Evolutionary conservation across 92 coral and sea anemone species (phyloP).

Genomic region (Phenganax marumi): DNA sequence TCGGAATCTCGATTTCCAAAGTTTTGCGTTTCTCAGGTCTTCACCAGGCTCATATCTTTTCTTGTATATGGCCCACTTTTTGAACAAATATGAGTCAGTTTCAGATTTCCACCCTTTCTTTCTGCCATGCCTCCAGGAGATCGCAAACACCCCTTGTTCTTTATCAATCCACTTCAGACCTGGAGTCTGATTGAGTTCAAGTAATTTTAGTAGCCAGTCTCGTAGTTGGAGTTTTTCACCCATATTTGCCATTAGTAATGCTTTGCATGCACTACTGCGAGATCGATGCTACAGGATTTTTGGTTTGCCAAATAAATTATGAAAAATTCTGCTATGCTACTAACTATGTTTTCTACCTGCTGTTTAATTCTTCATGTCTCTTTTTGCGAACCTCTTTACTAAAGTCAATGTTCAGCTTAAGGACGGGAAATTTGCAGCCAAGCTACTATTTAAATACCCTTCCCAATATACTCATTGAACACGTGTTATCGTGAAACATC

Average conservation of each 20-base stretch:
- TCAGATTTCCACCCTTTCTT: slow-evolving; percentile 82
- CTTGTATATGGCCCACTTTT: slow-evolving; percentile 86
- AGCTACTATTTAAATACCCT: slow-evolving; percentile 10
- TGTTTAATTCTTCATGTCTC: neutral
- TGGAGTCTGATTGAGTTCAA: slow-evolving; percentile 66
- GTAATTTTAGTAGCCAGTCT: slow-evolving; percentile 76
- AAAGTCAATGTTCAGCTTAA: too few species aligned
- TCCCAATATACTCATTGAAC: neutral
- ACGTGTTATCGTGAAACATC: slow-evolving; percentile 8
- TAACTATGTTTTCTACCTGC: neutral
- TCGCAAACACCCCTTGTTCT: slow-evolving; percentile 69
- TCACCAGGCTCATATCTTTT: slow-evolving; percentile 72
- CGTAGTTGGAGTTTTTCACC: slow-evolving; percentile 82
- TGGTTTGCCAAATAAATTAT: neutral
- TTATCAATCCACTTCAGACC: slow-evolving; percentile 90
- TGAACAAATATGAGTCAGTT: slow-evolving; percentile 78
- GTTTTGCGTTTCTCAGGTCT: slow-evolving; percentile 81
- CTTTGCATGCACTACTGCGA: too few species aligned
- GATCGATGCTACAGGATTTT: neutral
- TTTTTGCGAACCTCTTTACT: neutral
- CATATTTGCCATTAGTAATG: slow-evolving; percentile 43
- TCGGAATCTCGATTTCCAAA: slow-evolving; percentile 99
- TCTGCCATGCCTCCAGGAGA: slow-evolving; percentile 97
- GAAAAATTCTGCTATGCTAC: neutral
- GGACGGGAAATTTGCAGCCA: neutral